phyloP scores from a whole-genome alignment of 1,140 invertebrate genomes.

The Oedothorax gibbosus region DNA sequence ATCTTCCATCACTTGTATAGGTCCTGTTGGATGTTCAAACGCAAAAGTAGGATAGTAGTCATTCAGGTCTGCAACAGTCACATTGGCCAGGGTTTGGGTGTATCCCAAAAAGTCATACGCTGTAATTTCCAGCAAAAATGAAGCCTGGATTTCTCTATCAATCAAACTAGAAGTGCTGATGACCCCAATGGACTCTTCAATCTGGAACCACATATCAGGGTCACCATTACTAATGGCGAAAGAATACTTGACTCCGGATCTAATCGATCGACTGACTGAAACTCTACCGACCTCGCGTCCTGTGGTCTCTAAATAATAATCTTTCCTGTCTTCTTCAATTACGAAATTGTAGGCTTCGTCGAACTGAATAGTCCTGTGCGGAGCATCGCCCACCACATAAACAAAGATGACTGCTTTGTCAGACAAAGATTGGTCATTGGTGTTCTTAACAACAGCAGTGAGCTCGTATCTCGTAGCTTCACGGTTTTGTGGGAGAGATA shows the following conservation, averaged over 20 bases:
- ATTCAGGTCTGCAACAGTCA: slow-evolving; percentile 90
- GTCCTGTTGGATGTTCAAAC: slow-evolving; percentile 76
- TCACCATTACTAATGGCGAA: slow-evolving; percentile 84
- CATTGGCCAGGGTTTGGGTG: slow-evolving; percentile 80
- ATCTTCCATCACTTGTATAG: slow-evolving; percentile 84
- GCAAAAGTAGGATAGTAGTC: slow-evolving; percentile 88
- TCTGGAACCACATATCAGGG: slow-evolving; percentile 79
- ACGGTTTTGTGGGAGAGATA: slow-evolving; percentile 70
- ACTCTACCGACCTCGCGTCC: slow-evolving; percentile 82
- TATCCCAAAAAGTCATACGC: slow-evolving; percentile 71
- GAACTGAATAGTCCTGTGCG: slow-evolving; percentile 76
- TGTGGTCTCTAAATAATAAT: slow-evolving; percentile 67
- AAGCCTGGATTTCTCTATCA: slow-evolving; percentile 83
- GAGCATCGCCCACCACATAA: slow-evolving; percentile 74
- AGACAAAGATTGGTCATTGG: slow-evolving; percentile 76
- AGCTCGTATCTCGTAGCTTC: slow-evolving; percentile 79
- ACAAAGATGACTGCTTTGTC: slow-evolving; percentile 86
- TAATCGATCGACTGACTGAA: slow-evolving; percentile 69
- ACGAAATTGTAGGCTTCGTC: slow-evolving; percentile 81
- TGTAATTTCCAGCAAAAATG: slow-evolving; percentile 82
- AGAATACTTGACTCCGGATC: slow-evolving; percentile 71
- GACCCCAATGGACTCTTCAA: slow-evolving; percentile 80
- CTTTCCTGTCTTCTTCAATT: slow-evolving; percentile 79
- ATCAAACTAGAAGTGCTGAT: slow-evolving; percentile 83
- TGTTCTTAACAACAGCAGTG: slow-evolving; percentile 82